Base-by-base conservation (phyloP, 2,888 invertebrate genomes). In the Scotopteryx bipunctaria region DNA sequence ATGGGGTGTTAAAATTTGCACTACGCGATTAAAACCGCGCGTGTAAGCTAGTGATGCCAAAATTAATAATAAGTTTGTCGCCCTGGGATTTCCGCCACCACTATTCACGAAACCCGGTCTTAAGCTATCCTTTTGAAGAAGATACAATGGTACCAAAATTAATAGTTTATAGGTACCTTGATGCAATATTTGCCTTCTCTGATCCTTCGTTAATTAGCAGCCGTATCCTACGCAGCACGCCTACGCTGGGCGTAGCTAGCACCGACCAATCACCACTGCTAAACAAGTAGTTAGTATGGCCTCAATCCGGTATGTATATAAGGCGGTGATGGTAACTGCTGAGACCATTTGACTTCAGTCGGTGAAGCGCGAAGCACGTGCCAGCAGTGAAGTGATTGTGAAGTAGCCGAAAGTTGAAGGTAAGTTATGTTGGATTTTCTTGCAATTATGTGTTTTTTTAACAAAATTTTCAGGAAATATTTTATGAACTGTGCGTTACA, bases 241-340 rank as follows among this genome's bases (percentile, higher is more conserved):
- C 89, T 82, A 88, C 88, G 83, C 67, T 62, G 83, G 83, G 86
- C 83, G 82, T 76, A 79, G 79, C 79, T 71, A 19, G 19, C 73
- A 76, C 81, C 84, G 81, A 55, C 59, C 61, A 50, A 57, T 48
- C 48, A 50, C 78, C 81, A 73, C 73, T 78, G 76, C 72, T 9
- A 35, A 29, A 27, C 35, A 44, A 23, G 11, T 14, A 54, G 72
- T 67, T 66, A 61, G 48, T 57, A 61, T 60, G 15, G 31, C 53
- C 61, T 33, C 40, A 23, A n/a, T 3, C 56, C 57, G 56, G 46
- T 50, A 61, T 64, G 66, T 84, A 86, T 86, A 86, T 73, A 86
- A 81, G 67, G 41, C 69, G 62, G 65, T 59, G 57, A 53, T 61
- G 59, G 42, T 63, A 59, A 63, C 60, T 63, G 59, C 64, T 59